Conservation (phyloP, 2,888 invertebrate genomes). For the Nomada hirtipes region DNA sequence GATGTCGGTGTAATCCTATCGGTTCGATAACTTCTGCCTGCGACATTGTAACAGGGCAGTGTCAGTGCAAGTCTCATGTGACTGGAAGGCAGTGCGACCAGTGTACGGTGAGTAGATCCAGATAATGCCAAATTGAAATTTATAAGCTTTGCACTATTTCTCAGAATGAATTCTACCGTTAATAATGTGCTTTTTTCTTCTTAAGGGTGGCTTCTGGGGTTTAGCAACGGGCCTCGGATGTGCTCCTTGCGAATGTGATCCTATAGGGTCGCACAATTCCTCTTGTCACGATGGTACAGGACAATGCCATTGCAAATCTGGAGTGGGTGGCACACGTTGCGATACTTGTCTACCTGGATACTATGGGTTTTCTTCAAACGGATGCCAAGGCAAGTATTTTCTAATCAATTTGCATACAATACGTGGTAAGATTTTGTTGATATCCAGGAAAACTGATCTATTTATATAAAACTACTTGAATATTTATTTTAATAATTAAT, state of each 20-base stretch:
- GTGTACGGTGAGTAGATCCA: slow-evolving; percentile 87
- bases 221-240: slow-evolving; percentile 90
- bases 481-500: no score
- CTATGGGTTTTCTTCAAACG: slow-evolving; percentile 91
- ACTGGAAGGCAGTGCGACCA: slow-evolving; percentile 90
- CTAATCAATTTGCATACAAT: background rate
- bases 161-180: background rate
- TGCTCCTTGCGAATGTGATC: slow-evolving; percentile 92
- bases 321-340: slow-evolving; percentile 90
- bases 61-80: slow-evolving; percentile 90
- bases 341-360: slow-evolving; percentile 90
- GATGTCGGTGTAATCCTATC: slow-evolving; percentile 92
- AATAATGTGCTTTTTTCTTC: background rate
- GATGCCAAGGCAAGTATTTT: slow-evolving; percentile 89
- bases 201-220: slow-evolving; percentile 90
- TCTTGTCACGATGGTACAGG: slow-evolving; percentile 92
- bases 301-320: slow-evolving; percentile 91
- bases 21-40: slow-evolving; percentile 90
- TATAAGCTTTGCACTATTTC: no score
- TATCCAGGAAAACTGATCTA: background rate
- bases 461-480: no score
- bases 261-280: slow-evolving; percentile 87
- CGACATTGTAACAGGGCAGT: slow-evolving; percentile 92
- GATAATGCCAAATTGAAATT: background rate
- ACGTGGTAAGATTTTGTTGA: background rate